A percentile compares a stretch with the other conserved stretches of the same genome.
Evolutionary conservation across 2,797 vertebrate genomes (phyloP).

Genomic region (Crocidura indochinensis): DNA sequence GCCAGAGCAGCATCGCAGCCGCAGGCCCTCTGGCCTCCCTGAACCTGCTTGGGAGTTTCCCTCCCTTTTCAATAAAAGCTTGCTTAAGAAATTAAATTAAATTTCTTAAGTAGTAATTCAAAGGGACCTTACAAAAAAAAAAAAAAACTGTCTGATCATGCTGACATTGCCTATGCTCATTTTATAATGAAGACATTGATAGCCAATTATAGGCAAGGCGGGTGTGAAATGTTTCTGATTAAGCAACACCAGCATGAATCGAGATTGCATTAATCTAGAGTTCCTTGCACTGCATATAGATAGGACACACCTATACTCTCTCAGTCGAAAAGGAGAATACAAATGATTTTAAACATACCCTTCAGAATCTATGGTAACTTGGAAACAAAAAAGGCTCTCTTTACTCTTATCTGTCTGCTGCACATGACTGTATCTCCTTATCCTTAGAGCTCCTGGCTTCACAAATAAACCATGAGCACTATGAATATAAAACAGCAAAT

Average conservation of each 20-base stretch:
- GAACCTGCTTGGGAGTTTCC: too few species aligned
- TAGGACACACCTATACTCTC: constrained; percentile 73
- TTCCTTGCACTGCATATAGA: constrained; percentile 63
- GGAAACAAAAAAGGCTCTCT: constrained; percentile 86
- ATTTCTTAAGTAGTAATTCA: constrained; percentile 71
- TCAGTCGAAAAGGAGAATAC: constrained; percentile 81
- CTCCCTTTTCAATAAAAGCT: constrained; percentile 42
- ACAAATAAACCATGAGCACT: constrained; percentile 85
- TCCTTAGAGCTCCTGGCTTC: constrained; percentile 78
- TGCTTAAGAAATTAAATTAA: constrained; percentile 68
- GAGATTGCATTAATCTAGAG: constrained; percentile 63
- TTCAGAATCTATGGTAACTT: constrained; percentile 75
- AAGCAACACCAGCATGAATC: constrained; percentile 62
- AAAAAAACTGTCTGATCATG: constrained; percentile 23
- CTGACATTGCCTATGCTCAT: constrained; percentile 68
- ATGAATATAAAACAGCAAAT: constrained; percentile 88
- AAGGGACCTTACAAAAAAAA: constrained; percentile 76
- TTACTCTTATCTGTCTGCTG: constrained; percentile 85
- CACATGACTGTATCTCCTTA: constrained; percentile 86
- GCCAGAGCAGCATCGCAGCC: too few species aligned
- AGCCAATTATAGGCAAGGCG: constrained; percentile 80
- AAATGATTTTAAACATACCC: constrained; percentile 80
- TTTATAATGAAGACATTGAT: constrained; percentile 64
- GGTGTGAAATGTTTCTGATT: constrained; percentile 86
- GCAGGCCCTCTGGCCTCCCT: too few species aligned